These are phyloP conservation scores for Lophura nycthemera DNA, from an alignment of 2,113 vertebrate genomes.

Conservation along the genomic window DNA sequence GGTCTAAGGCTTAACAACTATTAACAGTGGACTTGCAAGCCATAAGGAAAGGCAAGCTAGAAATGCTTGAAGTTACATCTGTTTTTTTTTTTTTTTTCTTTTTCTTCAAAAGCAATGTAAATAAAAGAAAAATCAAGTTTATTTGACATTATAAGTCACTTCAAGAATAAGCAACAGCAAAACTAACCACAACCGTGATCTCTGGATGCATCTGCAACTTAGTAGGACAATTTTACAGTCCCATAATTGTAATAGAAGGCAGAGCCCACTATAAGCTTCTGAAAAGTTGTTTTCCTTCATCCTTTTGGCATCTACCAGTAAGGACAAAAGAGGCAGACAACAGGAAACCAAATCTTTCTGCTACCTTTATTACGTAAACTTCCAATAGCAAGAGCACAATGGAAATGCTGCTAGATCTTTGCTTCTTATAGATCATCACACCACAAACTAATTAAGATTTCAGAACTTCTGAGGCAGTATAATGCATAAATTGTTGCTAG, in stretches of 20 bases:
- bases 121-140: background rate
- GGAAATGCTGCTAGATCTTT: background rate
- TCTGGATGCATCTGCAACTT: background rate
- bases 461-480: background rate
- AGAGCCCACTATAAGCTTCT: background rate
- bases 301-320: background rate
- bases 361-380: background rate
- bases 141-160: background rate
- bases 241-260: background rate
- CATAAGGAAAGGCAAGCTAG: background rate
- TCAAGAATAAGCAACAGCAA: background rate
- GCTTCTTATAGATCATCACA: background rate
- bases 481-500: rapidly evolving
- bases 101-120: background rate
- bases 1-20: background rate
- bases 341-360: background rate
- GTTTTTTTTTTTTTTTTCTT: too few relatives aligned
- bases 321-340: background rate
- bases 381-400: background rate
- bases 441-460: background rate
- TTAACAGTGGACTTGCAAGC: background rate
- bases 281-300: background rate
- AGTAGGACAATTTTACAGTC: background rate
- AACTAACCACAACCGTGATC: background rate
- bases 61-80: background rate